Conservation (phyloP, 35 echinoderm and acorn worm genomes). For the Nesometra sesokonis region DNA sequence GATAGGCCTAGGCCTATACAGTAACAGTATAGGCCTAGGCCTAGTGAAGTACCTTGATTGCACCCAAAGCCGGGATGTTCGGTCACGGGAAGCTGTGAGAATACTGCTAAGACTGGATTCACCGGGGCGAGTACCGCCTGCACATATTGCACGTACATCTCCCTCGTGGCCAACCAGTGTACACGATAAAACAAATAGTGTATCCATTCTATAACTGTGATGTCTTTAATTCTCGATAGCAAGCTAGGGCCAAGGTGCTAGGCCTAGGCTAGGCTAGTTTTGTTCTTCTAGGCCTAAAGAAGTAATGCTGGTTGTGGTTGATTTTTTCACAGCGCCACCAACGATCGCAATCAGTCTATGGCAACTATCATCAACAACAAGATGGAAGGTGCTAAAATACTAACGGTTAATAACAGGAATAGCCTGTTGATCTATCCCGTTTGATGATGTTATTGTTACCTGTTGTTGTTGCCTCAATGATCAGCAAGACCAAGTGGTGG, state of each 20-base stretch:
- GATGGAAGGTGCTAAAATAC: too few relatives aligned
- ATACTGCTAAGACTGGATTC: conserved; percentile 49
- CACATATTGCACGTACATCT: conserved; percentile 69
- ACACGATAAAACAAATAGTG: conserved; percentile 52
- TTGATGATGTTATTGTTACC: too few relatives aligned
- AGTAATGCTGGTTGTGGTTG: background rate
- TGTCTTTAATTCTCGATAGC: too few relatives aligned
- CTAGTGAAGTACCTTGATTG: conserved; percentile 34
- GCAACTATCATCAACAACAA: too few relatives aligned
- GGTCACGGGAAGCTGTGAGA: conserved; percentile 71
- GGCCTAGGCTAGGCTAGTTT: too few relatives aligned
- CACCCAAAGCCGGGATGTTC: conserved; percentile 70
- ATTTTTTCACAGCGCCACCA: too few relatives aligned
- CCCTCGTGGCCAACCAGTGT: conserved; percentile 77
- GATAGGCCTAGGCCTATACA: background rate
- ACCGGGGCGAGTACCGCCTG: conserved; percentile 26
- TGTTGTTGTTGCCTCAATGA: too few relatives aligned
- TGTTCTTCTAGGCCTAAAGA: background rate
- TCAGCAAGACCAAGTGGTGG: too few relatives aligned
- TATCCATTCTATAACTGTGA: background rate
- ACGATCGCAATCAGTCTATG: too few relatives aligned
- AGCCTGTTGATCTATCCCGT: too few relatives aligned
- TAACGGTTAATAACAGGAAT: too few relatives aligned
- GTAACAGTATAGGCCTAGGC: background rate
- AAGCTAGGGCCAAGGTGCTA: too few relatives aligned